Percentiles rank a stretch among this genome's conserved stretches.
These are phyloP conservation scores for Nipponia nippon DNA, from an alignment of 2,113 vertebrate species.

Conservation along the genomic window DNA sequence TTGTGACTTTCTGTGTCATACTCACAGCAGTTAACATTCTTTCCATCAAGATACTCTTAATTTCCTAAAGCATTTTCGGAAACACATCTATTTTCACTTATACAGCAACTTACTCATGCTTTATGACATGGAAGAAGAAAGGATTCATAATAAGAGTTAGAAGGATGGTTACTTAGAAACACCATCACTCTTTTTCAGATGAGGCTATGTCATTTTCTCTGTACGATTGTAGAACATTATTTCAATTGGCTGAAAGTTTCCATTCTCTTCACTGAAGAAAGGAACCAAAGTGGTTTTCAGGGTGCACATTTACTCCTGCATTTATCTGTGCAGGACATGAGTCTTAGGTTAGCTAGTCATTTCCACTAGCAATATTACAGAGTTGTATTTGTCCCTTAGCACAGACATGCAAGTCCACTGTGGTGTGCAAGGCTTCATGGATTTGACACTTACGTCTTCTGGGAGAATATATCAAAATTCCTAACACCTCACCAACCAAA, in stretches of 20 bases:
- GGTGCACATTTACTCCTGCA: neutral
- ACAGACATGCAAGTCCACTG: neutral
- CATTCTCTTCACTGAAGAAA: neutral
- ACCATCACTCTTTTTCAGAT: neutral
- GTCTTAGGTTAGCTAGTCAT: neutral
- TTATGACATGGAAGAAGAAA: neutral
- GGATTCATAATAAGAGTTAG: neutral
- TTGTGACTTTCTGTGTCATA: neutral
- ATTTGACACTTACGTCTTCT: neutral
- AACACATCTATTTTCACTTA: neutral
- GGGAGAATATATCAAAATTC: neutral
- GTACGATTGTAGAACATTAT: neutral
- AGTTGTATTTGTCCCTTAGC: neutral
- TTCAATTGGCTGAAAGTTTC: neutral
- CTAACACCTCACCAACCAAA: neutral
- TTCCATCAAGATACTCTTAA: neutral
- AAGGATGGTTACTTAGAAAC: neutral
- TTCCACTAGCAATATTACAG: neutral
- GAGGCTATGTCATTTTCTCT: neutral
- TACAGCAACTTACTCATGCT: neutral
- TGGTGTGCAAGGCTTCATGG: neutral
- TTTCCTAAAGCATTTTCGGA: neutral
- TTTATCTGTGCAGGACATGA: neutral
- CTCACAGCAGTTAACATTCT: neutral
- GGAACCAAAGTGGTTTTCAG: neutral